Percentiles rank a stretch among this genome's conserved stretches.
phyloP scores from a whole-genome alignment of 2,113 vertebrate species.

The Polypterus bichir region DNA sequence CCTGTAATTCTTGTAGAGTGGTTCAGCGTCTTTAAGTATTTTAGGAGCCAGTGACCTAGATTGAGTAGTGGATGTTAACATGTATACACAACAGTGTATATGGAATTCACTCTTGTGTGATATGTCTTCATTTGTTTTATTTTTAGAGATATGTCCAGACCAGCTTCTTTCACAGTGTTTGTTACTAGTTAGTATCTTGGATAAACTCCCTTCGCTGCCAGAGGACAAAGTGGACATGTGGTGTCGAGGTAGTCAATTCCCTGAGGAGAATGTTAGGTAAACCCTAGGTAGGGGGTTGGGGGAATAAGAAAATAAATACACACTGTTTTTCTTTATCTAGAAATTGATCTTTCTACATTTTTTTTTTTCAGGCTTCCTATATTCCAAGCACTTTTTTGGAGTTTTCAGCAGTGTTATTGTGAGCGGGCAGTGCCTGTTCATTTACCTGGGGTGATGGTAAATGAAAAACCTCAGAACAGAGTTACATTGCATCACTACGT shows the following conservation, averaged over 20 bases:
- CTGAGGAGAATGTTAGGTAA: constrained; percentile 45
- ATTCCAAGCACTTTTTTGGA: constrained; percentile 60
- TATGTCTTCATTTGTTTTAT: constrained; percentile 9
- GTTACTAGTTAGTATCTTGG: constrained; percentile 59
- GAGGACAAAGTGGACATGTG: constrained; percentile 65
- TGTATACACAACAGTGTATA: background rate
- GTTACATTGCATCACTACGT: constrained; percentile 72
- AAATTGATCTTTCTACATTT: background rate
- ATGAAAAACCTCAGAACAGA: constrained; percentile 49
- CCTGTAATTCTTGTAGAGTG: too few species aligned
- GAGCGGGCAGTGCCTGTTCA: constrained; percentile 66
- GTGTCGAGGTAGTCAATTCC: constrained; percentile 49
- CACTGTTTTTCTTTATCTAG: too few species aligned
- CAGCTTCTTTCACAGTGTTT: constrained; percentile 70
- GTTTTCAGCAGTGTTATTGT: constrained; percentile 57
- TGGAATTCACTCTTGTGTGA: background rate
- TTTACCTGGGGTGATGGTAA: constrained; percentile 53
- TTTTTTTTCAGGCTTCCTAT: constrained; percentile 53
- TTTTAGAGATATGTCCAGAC: constrained; percentile 53
- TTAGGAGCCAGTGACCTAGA: background rate
- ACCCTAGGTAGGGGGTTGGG: constrained; percentile 33
- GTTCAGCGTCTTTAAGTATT: background rate
- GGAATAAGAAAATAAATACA: too few species aligned
- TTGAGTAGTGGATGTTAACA: background rate
- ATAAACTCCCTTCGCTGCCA: constrained; percentile 58